Base-by-base conservation (phyloP, 2,888 invertebrate genomes). In the Seladonia tumulorum region DNA sequence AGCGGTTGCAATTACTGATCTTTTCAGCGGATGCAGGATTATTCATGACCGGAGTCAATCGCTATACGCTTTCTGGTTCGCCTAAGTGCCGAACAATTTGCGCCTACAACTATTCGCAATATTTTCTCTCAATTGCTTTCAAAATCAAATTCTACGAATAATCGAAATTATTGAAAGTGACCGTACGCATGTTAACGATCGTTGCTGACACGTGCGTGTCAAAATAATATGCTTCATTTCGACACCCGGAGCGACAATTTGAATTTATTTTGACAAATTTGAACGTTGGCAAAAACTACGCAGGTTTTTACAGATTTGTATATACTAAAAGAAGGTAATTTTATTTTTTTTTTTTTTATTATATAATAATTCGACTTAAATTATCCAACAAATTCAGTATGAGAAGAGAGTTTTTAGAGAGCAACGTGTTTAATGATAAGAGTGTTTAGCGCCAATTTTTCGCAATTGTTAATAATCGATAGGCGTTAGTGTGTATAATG, bases 1-100 rank as follows among this genome's bases (percentile, higher is more conserved):
- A 35, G 49, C 12, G 76, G 63, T 35, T 39, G 76, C 18, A 14
- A 68, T 77, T 77, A 49, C 35, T 25, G n/a, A 29, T 66, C 35
- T n/a, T 35, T 53, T 49, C 53, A 53, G 10, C 22, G 22, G 53
- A 22, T 22, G 10, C 53, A 68, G 53, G 68, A 66, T 29, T 22
- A 18, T 29, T 29, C 29, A 22, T 35, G 66, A 29, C 22, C 18
- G 2, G 22, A 35, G 66, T 35, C 12, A 29, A 14, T 35, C 35
- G 3, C 35, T 18, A 1, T 42, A 8, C 7, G 42, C 8, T 42
- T 35, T 1, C 35, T 49, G 18, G 8, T 2, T 2, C 8, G 22
- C 22, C 22, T 8, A 49, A 49, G 49, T 22, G 7, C 7, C 18
- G 7, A 49, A 49, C 49, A 22, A 49, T 2, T 2, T 22, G 3